Percentiles rank a stretch among this genome's conserved stretches.
phyloP scores from a whole-genome alignment of 1,140 invertebrate genomes.

The Drosophila nebulosa region DNA sequence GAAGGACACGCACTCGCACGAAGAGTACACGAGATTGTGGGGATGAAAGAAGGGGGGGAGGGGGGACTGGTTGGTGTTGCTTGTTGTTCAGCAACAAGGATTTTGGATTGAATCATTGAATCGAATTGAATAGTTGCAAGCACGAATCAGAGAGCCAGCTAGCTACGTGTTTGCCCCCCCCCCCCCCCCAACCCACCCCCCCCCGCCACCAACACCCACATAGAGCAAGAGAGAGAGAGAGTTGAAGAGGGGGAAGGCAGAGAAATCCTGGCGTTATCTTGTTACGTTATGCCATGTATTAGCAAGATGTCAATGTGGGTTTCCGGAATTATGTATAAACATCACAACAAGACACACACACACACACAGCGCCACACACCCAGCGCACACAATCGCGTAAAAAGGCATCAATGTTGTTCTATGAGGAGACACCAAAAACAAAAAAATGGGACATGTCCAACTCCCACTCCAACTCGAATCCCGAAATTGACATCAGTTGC shows the following conservation, averaged over 20 bases:
- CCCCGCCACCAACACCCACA: not conserved
- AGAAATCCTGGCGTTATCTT: constrained; percentile 31
- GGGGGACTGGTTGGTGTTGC: constrained; percentile 19
- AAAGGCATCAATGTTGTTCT: constrained; percentile 69
- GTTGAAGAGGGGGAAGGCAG: too few relatives aligned
- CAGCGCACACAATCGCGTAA: constrained; percentile 32
- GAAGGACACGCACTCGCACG: constrained; percentile 20
- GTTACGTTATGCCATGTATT: constrained; percentile 53
- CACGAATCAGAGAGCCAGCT: constrained; percentile 49
- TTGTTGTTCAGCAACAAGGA: constrained; percentile 30
- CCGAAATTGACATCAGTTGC: constrained; percentile 75
- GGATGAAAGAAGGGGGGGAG: constrained; percentile 9
- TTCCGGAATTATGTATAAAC: constrained; percentile 62
- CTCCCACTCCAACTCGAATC: not conserved
- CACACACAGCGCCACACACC: constrained; percentile 11
- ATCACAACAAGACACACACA: constrained; percentile 23
- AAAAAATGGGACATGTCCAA: not conserved
- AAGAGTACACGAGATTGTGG: not conserved
- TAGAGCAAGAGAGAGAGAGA: not conserved
- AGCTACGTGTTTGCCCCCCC: constrained; percentile 26
- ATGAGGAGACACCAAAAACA: constrained; percentile 30
- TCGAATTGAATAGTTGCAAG: constrained; percentile 76
- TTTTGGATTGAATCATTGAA: constrained; percentile 73
- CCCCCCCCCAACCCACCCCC: not conserved
- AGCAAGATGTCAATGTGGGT: constrained; percentile 70